Evolutionary conservation across 2,113 vertebrate genomes (phyloP).

Genomic region (Trachemys scripta): DNA sequence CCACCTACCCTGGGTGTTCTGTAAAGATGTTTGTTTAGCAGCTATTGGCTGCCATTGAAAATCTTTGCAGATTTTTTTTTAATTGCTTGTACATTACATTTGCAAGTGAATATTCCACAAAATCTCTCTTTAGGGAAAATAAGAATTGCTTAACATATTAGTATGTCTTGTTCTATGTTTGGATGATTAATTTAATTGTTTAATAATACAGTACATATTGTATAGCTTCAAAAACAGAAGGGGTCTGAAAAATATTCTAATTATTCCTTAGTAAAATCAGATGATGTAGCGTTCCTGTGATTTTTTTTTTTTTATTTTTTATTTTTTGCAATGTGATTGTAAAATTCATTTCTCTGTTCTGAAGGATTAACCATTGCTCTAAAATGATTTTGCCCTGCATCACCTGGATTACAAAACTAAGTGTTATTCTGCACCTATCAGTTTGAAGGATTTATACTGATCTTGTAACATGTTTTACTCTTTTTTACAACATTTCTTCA

Average conservation of each 20-base stretch:
- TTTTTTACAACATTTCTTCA: not conserved
- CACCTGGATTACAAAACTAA: constrained; percentile 49
- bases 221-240: not conserved
- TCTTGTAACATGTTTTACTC: not conserved
- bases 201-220: not conserved
- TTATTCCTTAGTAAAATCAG: constrained; percentile 12
- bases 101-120: not conserved
- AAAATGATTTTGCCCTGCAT: constrained; percentile 71
- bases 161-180: not conserved
- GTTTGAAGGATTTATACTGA: not conserved
- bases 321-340: not conserved
- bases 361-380: constrained; percentile 50
- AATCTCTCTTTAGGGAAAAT: not conserved
- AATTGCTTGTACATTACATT: not conserved
- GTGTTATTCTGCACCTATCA: not conserved
- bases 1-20: not conserved
- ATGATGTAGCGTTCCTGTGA: not conserved
- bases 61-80: not conserved
- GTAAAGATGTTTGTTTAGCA: not conserved
- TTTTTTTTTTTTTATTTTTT: not conserved
- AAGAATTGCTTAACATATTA: not conserved
- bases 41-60: not conserved
- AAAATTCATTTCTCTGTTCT: constrained; percentile 34
- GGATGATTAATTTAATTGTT: not conserved
- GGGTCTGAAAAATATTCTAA: not conserved